A percentile compares a stretch with the other conserved stretches of the same genome.
Conservation (phyloP, 2,888 invertebrate genomes). For the Acrocera orbiculus region DNA sequence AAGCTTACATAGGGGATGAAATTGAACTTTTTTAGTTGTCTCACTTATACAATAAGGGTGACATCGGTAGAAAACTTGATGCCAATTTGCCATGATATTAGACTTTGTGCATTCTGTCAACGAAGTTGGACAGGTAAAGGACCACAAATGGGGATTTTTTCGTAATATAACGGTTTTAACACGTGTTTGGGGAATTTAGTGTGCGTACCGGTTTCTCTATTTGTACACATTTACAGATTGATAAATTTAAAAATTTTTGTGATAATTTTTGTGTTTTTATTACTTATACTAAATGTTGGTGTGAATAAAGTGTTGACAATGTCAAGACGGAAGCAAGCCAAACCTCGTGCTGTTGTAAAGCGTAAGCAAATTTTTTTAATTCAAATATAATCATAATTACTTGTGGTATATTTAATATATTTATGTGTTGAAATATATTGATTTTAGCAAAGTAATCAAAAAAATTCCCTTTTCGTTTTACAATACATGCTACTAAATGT, state of each 20-base stretch:
- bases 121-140: slow-evolving; percentile 10
- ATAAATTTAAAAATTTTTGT: neutral
- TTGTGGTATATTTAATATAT: neutral
- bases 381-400: slow-evolving; percentile 13
- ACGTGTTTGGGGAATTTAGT: too few species aligned
- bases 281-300: neutral
- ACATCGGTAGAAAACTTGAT: too few species aligned
- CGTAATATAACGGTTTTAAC: too few species aligned
- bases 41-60: too few species aligned
- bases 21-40: too few species aligned
- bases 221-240: neutral
- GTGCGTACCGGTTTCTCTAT: slow-evolving; percentile 4
- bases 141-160: slow-evolving; percentile 5
- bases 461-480: too few species aligned
- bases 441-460: too few species aligned
- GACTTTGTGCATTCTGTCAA: slow-evolving; percentile 10
- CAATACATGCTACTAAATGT: too few species aligned
- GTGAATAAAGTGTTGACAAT: slow-evolving; percentile 20
- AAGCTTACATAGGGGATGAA: too few species aligned
- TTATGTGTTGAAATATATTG: neutral
- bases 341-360: slow-evolving; percentile 47
- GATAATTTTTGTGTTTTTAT: neutral
- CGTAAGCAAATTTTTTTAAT: slow-evolving; percentile 34
- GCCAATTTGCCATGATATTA: too few species aligned
- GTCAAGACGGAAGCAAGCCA: slow-evolving; percentile 54